These are phyloP conservation scores for Cryptocephalus primarius DNA, from an alignment of 2,888 invertebrate species.

Conservation along the genomic window DNA sequence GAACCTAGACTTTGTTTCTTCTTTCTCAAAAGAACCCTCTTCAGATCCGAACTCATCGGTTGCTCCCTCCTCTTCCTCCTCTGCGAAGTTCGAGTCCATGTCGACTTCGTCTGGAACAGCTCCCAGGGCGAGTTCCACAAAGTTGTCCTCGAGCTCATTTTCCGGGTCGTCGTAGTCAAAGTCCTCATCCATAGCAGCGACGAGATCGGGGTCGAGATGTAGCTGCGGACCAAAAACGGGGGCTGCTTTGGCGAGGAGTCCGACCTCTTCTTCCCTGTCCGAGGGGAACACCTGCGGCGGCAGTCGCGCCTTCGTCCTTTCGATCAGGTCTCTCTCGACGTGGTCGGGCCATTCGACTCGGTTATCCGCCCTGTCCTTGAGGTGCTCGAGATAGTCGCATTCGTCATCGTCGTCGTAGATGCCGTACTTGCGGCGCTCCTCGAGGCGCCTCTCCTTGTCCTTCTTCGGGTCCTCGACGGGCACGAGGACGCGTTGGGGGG, in stretches of 20 bases:
- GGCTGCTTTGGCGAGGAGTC: constrained; percentile 72
- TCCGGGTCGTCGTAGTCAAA: constrained; percentile 76
- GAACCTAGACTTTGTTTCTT: constrained; percentile 79
- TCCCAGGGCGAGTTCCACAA: constrained; percentile 70
- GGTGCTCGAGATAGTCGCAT: constrained; percentile 89
- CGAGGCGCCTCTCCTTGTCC: constrained; percentile 42
- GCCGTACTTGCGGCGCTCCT: constrained; percentile 76
- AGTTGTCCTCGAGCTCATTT: constrained; percentile 85
- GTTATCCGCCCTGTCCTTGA: constrained; percentile 52
- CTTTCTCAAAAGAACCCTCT: constrained; percentile 43
- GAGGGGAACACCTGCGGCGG: constrained; percentile 27
- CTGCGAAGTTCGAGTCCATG: constrained; percentile 31
- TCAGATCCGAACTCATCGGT: constrained; percentile 38
- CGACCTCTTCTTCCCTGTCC: constrained; percentile 69
- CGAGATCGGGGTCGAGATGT: constrained; percentile 83
- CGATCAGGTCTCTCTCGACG: constrained; percentile 19
- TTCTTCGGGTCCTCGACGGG: constrained; percentile 37
- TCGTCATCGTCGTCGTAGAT: constrained; percentile 84
- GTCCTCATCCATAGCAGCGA: constrained; percentile 89
- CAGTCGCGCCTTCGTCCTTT: constrained; percentile 13
- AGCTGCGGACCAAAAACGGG: constrained; percentile 47
- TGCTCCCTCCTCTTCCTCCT: constrained; percentile 31
- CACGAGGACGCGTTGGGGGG: constrained; percentile 77
- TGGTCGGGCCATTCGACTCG: constrained; percentile 41
- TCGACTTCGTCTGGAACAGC: constrained; percentile 39